Evolutionary conservation across 1,140 invertebrate species (phyloP).

Genomic region (Coelopa frigida): DNA sequence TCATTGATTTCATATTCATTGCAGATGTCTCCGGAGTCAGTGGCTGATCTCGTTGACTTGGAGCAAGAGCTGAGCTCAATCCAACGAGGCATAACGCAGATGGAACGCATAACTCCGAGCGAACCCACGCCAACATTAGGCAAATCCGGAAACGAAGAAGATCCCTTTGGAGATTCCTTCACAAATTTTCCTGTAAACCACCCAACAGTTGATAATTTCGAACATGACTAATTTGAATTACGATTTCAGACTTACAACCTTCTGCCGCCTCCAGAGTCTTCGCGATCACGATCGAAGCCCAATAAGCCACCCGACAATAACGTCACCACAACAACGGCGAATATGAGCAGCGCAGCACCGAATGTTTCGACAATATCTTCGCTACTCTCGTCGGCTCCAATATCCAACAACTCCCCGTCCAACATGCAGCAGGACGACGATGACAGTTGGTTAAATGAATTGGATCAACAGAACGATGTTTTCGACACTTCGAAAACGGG

Average conservation of each 20-base stretch:
- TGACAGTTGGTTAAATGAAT: slow-evolving; percentile 36
- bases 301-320: slow-evolving; percentile 18
- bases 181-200: slow-evolving; percentile 58
- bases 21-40: slow-evolving; percentile 46
- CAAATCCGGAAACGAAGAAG: slow-evolving; percentile 48
- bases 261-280: slow-evolving; percentile 54
- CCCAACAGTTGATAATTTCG: slow-evolving; percentile 5
- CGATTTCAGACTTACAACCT: slow-evolving; percentile 45
- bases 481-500: slow-evolving; percentile 37
- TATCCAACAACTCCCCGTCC: slow-evolving; percentile 19
- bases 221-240: neutral
- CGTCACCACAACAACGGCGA: neutral
- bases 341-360: neutral
- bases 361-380: slow-evolving; percentile 19
- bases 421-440: slow-evolving; percentile 27
- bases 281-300: slow-evolving; percentile 38
- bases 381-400: slow-evolving; percentile 23
- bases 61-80: slow-evolving; percentile 87
- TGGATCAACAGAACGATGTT: slow-evolving; percentile 38
- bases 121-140: slow-evolving; percentile 48
- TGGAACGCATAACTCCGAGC: slow-evolving; percentile 76
- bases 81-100: slow-evolving; percentile 78
- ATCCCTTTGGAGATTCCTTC: slow-evolving; percentile 77
- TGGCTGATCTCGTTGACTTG: slow-evolving; percentile 84
- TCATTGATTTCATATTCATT: neutral